phyloP scores from a whole-genome alignment of 2,888 invertebrate species.

The Myopa tessellatipennis region DNA sequence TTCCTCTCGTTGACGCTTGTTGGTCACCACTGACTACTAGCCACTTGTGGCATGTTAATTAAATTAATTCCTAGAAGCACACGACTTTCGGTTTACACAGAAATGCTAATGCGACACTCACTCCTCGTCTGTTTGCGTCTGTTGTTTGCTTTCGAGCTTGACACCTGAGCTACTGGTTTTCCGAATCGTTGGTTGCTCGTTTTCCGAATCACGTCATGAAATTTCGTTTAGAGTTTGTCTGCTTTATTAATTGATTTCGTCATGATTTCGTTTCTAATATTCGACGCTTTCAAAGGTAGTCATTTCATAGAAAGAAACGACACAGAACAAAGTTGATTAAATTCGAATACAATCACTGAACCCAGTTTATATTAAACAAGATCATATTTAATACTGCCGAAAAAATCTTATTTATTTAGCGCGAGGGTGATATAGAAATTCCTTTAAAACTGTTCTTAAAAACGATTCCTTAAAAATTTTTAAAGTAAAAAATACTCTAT shows the following conservation, averaged over 20 bases:
- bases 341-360: too few species aligned
- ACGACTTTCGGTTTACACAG: conserved; percentile 18
- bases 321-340: too few species aligned
- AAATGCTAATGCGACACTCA: conserved; percentile 31
- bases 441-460: too few species aligned
- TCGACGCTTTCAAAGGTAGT: too few species aligned
- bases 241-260: background rate
- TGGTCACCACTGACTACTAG: background rate
- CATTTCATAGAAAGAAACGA: too few species aligned
- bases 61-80: conserved; percentile 23
- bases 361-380: too few species aligned
- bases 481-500: too few species aligned
- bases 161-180: conserved; percentile 29
- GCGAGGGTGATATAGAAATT: too few species aligned
- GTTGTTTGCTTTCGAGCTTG: background rate
- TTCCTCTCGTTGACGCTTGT: background rate
- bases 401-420: too few species aligned
- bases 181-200: background rate
- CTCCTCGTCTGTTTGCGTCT: background rate
- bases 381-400: too few species aligned
- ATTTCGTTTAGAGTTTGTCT: background rate
- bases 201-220: background rate
- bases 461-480: too few species aligned
- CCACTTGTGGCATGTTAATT: conserved; percentile 18
- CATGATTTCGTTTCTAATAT: background rate